These are phyloP conservation scores for Acanthurus lineatus DNA, from an alignment of 2,797 vertebrate species.

Conservation along the genomic window DNA sequence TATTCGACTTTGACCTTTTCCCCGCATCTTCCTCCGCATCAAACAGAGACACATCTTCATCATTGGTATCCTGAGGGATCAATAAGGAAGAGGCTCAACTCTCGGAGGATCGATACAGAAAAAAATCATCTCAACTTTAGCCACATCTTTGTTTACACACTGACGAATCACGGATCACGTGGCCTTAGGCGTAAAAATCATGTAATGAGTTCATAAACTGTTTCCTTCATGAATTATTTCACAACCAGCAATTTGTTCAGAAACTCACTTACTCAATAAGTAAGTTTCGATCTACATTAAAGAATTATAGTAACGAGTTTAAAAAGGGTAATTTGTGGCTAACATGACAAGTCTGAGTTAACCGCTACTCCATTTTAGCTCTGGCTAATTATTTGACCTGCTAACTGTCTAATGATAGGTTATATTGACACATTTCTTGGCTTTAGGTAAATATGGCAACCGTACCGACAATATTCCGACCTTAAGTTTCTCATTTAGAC, in stretches of 20 bases:
- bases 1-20: slow-evolving; percentile 84
- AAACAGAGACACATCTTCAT: slow-evolving; percentile 95
- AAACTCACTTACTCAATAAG: neutral
- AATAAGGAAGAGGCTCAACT: slow-evolving; percentile 46
- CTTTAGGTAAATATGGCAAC: neutral
- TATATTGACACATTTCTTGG: neutral
- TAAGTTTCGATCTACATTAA: too few species aligned
- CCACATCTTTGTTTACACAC: neutral
- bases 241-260: too few species aligned
- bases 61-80: slow-evolving; percentile 88
- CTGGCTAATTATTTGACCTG: neutral
- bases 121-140: neutral
- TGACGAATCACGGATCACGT: neutral
- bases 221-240: neutral
- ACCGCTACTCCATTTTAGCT: neutral
- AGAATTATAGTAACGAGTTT: neutral
- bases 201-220: neutral
- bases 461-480: rapidly evolving
- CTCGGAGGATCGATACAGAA: neutral
- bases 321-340: neutral
- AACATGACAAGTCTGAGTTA: neutral
- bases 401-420: neutral
- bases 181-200: neutral
- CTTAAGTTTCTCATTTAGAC: neutral
- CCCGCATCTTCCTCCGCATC: slow-evolving; percentile 92